A percentile compares a stretch with the other conserved stretches of the same genome.
Conservation (phyloP, 2,888 invertebrate species). For the Diaphora mendica region DNA sequence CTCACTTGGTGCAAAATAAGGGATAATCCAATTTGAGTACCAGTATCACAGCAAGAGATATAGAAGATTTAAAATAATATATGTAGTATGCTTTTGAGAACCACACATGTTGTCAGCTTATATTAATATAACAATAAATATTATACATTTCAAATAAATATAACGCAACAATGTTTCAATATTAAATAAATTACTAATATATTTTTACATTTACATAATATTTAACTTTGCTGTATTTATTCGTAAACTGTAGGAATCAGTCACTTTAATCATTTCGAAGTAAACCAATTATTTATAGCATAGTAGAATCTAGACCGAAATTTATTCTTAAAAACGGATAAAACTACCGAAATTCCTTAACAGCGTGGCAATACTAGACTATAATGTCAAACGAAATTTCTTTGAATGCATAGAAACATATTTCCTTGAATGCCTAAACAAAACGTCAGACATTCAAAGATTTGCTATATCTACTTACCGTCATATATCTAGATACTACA, state of each 20-base stretch:
- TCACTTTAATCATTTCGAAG: neutral
- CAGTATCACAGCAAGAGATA: neutral
- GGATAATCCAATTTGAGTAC: neutral
- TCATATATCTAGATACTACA: too few relatives aligned
- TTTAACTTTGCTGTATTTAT: conserved; percentile 15
- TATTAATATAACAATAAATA: neutral
- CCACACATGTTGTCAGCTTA: neutral
- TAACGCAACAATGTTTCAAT: neutral
- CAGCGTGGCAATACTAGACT: neutral
- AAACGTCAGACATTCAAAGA: neutral
- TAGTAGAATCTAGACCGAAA: neutral
- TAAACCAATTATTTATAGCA: neutral
- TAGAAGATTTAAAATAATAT: neutral
- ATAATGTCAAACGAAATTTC: neutral
- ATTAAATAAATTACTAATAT: neutral
- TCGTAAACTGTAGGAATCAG: conserved; percentile 6
- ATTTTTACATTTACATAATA: neutral
- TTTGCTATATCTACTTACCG: too few relatives aligned
- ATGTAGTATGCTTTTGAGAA: neutral
- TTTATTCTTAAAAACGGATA: neutral
- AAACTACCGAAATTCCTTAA: neutral
- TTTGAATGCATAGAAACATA: too few relatives aligned
- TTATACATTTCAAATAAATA: conserved; percentile 3
- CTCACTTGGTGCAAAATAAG: neutral
- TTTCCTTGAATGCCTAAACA: neutral